Evolutionary conservation across 2,888 invertebrate species (phyloP), one percentile per base, ranked within the genome.

Genomic region (Serrognathus titanus): DNA sequence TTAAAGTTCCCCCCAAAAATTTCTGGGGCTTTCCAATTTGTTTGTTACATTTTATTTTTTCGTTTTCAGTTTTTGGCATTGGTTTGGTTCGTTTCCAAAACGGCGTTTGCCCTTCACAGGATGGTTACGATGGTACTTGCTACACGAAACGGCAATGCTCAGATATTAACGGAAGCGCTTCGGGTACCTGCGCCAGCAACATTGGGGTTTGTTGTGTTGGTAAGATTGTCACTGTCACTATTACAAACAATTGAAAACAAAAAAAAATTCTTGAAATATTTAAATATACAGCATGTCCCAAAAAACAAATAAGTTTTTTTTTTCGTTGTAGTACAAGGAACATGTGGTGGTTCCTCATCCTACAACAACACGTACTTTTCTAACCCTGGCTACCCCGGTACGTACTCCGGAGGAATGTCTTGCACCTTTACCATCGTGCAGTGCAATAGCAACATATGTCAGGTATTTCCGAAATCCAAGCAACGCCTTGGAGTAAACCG

Each of bases 301-400:
- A 43, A 16, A 43, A 13, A n/a, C n/a, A n/a, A n/a, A n/a, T n/a
- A n/a, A n/a, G n/a, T 12, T 3, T 24, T 48, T 39, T 50, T 11
- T 16, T 47, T 59, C 2, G 3, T 76, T 74, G 24, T 71, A 93
- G 93, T 89, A 70, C 83, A 87, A 66, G 82, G 84, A 66, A 80
- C 86, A 0, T 94, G 94, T 66, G 90, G 91, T 2, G 76, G 81
- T 0, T 82, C 84, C 0, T 87, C 89, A 0, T 82, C 83, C 48
- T 83, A 85, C 49, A 93, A 94, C 73, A 91, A 91, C 69, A 92
- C 93, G 0, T 92, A 93, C 72, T 94, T 93, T 75, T 84, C 85
- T 9, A 94, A 90, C 71, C 86, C 87, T 0, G 85, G 84, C 2
- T 92, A 88, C 76, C 92, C 92, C 0, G 81, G 83, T 0, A 82